phyloP scores from a whole-genome alignment of 2,797 vertebrate species.

The Vultur gryphus region DNA sequence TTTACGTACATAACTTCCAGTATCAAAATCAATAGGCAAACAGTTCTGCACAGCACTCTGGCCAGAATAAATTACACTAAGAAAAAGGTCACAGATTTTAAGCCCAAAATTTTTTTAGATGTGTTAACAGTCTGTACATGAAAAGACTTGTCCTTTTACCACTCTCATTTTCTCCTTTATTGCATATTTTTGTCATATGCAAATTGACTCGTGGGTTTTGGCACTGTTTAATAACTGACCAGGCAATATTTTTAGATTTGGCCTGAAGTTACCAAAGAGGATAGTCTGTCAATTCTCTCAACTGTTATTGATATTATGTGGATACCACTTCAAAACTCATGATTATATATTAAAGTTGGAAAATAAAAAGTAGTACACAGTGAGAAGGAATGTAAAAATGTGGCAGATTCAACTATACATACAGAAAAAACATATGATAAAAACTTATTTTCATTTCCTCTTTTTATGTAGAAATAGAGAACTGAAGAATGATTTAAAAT shows the following conservation, averaged over 20 bases:
- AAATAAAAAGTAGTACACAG: not conserved
- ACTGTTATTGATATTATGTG: not conserved
- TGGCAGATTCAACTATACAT: not conserved
- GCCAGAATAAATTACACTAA: not conserved
- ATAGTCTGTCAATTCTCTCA: not conserved
- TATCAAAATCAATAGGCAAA: slow-evolving; percentile 16
- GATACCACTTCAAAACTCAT: not conserved
- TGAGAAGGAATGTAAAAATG: not conserved
- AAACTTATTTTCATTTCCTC: not conserved
- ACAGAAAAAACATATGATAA: not conserved
- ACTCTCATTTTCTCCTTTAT: not conserved
- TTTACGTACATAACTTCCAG: not conserved
- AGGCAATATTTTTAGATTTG: not conserved
- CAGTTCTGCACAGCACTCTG: not conserved
- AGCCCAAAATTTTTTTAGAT: not conserved
- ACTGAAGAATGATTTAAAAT: not conserved
- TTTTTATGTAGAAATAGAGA: not conserved
- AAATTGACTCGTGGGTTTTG: not conserved
- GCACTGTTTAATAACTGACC: not conserved
- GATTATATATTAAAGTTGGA: not conserved
- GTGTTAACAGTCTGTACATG: not conserved
- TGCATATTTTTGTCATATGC: not conserved
- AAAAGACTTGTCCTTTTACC: not conserved
- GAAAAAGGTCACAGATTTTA: not conserved
- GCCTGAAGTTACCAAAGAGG: not conserved